These are phyloP conservation scores for Drosophila falleni DNA, from an alignment of 2,888 invertebrate species.

Conservation along the genomic window DNA sequence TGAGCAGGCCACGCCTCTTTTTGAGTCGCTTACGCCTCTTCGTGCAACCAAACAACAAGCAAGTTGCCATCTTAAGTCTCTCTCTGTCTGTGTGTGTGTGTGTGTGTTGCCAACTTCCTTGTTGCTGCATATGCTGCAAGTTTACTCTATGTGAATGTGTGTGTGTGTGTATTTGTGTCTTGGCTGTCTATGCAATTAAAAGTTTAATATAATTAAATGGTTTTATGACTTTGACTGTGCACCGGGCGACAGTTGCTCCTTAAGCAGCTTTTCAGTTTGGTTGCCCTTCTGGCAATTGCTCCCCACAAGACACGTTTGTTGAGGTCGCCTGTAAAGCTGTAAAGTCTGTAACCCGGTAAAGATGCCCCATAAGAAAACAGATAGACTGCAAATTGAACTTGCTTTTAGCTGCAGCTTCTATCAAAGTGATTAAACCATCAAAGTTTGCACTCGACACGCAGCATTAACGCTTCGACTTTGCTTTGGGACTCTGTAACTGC, in stretches of 20 bases:
- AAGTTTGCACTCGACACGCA: constrained; percentile 77
- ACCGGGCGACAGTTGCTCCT: constrained; percentile 48
- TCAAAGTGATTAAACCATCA: constrained; percentile 79
- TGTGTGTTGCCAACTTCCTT: constrained; percentile 33
- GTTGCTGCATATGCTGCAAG: constrained; percentile 65
- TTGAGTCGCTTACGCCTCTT: constrained; percentile 4
- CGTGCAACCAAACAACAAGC: constrained; percentile 46
- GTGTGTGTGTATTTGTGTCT: constrained; percentile 51
- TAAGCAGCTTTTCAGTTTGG: constrained; percentile 42
- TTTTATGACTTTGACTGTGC: constrained; percentile 79
- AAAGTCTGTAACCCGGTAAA: constrained; percentile 51
- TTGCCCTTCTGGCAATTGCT: constrained; percentile 35
- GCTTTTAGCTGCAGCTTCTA: constrained; percentile 44
- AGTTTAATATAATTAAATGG: constrained; percentile 84
- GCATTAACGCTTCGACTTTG: constrained; percentile 71
- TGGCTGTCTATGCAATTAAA: constrained; percentile 83
- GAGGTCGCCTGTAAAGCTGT: constrained; percentile 43
- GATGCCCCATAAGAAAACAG: constrained; percentile 39
- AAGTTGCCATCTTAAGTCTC: constrained; percentile 61
- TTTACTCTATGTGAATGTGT: constrained; percentile 37
- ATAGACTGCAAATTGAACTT: constrained; percentile 54
- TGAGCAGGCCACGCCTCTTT: constrained; percentile 35
- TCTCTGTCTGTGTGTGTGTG: constrained; percentile 9
- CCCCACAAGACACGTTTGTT: constrained; percentile 57
- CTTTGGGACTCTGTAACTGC: constrained; percentile 15